Evolutionary conservation across 2,113 vertebrate species (phyloP), one percentile per base, ranked within the genome.

Genomic region (Chaenocephalus aceratus): DNA sequence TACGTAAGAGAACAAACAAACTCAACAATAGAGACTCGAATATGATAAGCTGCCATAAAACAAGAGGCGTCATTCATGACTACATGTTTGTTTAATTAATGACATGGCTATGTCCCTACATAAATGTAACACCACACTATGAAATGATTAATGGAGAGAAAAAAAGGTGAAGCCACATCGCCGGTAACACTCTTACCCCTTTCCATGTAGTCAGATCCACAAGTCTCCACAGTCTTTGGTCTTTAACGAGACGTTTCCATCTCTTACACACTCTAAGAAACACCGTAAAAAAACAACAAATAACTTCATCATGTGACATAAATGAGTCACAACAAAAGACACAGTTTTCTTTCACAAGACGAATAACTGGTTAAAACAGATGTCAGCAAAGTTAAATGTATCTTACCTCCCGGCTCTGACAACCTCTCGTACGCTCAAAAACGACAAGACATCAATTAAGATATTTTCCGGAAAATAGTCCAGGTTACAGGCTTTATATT

Each of bases 381-480:
- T 56, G 16, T 44, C 13, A 58, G 45, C 11, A 65, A 69, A 80
- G 72, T 77, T 46, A 45, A 3, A 62, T 14, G 12, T 12, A 0
- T 6, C 75, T 88, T 91, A 96, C 95, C 95, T 94, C 46, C 92
- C 92, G 23, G 89, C 92, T 83, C 92, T 77, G 44, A 96, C 88
- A 3, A 96, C 88, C 73, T 95, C 95, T 18, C 86, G 85, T 1
- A 94, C 91, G 64, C 72, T 90, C 78, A 96, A 80, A 76, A 93
- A 94, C 2, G 95, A 95, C 78, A 96, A 78, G 44, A 96, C 93
- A 5, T 96, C 95, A 23, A 96, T 93, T 86, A 96, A 83, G 79
- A 96, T 93, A 78, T 95, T 95, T 77, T 96, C 95, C 0, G 95
- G 95, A 7, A 94, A 92, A 80, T 79, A 95, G 4, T 96, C 94